These are phyloP conservation scores for Zosterops pallidus DNA, from an alignment of 2,113 vertebrate species.

Conservation along the genomic window DNA sequence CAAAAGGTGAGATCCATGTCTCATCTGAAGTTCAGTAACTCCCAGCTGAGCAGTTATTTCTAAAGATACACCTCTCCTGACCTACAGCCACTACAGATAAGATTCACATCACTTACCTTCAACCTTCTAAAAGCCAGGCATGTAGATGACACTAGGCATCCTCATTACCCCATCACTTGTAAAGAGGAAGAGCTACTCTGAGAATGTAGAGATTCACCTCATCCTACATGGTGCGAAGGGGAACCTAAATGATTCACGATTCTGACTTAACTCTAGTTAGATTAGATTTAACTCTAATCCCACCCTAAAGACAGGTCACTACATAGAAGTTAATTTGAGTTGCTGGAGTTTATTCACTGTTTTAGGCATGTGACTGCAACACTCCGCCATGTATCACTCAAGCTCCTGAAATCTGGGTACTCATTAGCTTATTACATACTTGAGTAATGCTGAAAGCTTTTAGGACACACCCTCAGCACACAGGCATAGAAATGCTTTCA, in stretches of 20 bases:
- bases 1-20: not conserved
- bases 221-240: not conserved
- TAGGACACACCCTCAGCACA: not conserved
- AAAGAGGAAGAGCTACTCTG: not conserved
- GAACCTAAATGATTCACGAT: not conserved
- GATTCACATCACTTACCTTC: not conserved
- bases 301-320: not conserved
- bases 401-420: not conserved
- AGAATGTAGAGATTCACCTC: not conserved
- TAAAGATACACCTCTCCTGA: not conserved
- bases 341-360: not conserved
- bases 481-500: not conserved
- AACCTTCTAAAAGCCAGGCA: not conserved
- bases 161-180: rapidly evolving
- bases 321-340: not conserved
- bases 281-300: not conserved
- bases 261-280: not conserved
- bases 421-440: not conserved
- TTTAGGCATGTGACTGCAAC: not conserved
- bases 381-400: not conserved
- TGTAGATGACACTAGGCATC: not conserved
- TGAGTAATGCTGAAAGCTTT: not conserved
- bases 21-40: not conserved
- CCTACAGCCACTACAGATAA: not conserved
- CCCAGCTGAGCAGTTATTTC: not conserved